These are phyloP conservation scores for Limulus polyphemus DNA, from an alignment of 2,888 invertebrate genomes.

Conservation along the genomic window DNA sequence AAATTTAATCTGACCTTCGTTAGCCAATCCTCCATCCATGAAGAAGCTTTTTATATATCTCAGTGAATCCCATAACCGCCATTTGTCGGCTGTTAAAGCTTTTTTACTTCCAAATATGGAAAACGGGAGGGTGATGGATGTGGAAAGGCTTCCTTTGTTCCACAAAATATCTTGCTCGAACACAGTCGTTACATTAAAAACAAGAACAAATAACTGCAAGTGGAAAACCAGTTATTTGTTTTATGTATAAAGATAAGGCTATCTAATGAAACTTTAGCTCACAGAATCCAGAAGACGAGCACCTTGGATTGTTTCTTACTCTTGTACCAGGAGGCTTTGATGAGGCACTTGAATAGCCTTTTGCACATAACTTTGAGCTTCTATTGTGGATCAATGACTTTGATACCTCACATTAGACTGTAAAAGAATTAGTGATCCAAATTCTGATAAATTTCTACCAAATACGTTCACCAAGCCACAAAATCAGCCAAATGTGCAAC, in stretches of 20 bases:
- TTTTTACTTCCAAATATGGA: constrained; percentile 14
- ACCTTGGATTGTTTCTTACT: constrained; percentile 14
- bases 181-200: constrained; percentile 9
- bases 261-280: constrained; percentile 14
- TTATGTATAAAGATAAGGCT: constrained; percentile 15
- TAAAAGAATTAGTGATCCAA: constrained; percentile 10
- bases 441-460: constrained; percentile 10
- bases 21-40: constrained; percentile 3
- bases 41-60: constrained; percentile 6
- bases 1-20: constrained; percentile 19
- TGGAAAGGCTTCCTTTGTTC: constrained; percentile 16
- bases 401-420: constrained; percentile 7
- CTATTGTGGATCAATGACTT: constrained; percentile 22
- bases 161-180: constrained; percentile 4
- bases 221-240: constrained; percentile 12
- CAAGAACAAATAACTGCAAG: constrained; percentile 15
- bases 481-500: constrained; percentile 14
- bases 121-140: constrained; percentile 18
- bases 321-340: constrained; percentile 12
- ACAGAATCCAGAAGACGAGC: constrained; percentile 5
- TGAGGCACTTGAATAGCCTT: constrained; percentile 22
- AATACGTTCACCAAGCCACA: constrained; percentile 12
- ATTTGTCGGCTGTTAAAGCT: constrained; percentile 22
- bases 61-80: constrained; percentile 21
- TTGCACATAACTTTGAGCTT: constrained; percentile 21